Conservation (phyloP, 2,113 vertebrate species). For the Stigmatopora argus region DNA sequence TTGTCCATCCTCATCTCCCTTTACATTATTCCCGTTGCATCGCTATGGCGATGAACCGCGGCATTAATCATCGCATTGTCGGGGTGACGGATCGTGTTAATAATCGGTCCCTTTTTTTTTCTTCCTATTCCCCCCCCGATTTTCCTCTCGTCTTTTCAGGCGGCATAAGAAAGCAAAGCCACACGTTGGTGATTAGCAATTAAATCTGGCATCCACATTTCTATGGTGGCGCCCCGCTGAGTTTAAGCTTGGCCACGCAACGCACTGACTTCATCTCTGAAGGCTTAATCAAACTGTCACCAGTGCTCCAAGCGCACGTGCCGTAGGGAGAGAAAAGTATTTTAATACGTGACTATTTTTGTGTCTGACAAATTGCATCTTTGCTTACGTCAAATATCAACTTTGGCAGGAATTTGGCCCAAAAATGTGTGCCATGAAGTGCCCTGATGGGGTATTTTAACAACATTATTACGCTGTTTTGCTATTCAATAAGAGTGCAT, state of each 20-base stretch:
- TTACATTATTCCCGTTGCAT: conserved; percentile 56
- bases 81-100: conserved; percentile 60
- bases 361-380: not conserved
- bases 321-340: not conserved
- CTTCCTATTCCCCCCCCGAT: not conserved
- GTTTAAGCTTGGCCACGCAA: conserved; percentile 42
- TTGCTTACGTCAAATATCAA: not conserved
- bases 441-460: no score
- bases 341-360: not conserved
- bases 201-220: conserved; percentile 32
- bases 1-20: conserved; percentile 6
- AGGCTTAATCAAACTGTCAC: conserved; percentile 51
- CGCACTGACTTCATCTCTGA: conserved; percentile 49
- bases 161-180: conserved; percentile 48
- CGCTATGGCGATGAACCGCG: conserved; percentile 60
- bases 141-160: conserved; percentile 3
- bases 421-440: no score
- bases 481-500: no score
- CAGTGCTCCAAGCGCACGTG: conserved; percentile 21
- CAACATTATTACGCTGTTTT: no score
- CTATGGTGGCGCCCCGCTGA: conserved; percentile 33
- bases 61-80: conserved; percentile 63
- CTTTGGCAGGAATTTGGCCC: no score
- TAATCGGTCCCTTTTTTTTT: conserved; percentile 47
- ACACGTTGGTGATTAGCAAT: conserved; percentile 59